Evolutionary conservation across 2,888 invertebrate species (phyloP), one percentile per base, ranked within the genome.

Genomic region (Gymnosoma rotundatum): DNA sequence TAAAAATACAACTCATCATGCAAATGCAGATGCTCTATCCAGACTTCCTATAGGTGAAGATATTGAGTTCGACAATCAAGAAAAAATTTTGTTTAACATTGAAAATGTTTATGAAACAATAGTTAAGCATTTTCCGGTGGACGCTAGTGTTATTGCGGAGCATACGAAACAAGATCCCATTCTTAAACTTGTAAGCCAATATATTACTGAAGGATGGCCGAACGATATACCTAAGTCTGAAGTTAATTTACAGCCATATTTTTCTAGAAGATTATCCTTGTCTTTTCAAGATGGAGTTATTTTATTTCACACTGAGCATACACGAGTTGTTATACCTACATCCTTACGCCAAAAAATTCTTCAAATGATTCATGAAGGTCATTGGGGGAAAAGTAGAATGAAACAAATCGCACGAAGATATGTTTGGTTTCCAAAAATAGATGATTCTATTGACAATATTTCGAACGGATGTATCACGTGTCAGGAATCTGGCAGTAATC

Each of bases 21-120:
- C 67, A 18, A 84, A 84, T 67, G 84, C 87, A 5, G 86, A 86
- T 48, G 85, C 25, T 25, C 79, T 87, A 8, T 87, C 87, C 2
- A 67, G 87, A 45, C 56, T 87, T 1, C 87, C 87, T n/a, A n/a
- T 69, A 9, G 79, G 85, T 0, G 79, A 78, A 2, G 85, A 86
- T 58, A 12, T 2, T 0, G 58, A 48, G 6, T 87, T 86, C 48
- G 86, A 86, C 18, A 42, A 75, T 3, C 25, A 25, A 25, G 25
- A 25, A 25, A 25, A 25, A 25, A 25, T 4, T 25, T 25, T 25
- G 25, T 18, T 78, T 20, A 60, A 79, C 48, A 52, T 20, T 69
- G 54, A 66, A 10, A 48, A 85, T n/a, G 38, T 64, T 25, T 25
- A 25, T 25, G 25, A 25, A n/a, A 50, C 12, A n/a, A 50, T 50